Percentiles rank a stretch among this genome's conserved stretches.
Conservation (phyloP, 2,888 invertebrate species). For the Choristoneura rosaceana region DNA sequence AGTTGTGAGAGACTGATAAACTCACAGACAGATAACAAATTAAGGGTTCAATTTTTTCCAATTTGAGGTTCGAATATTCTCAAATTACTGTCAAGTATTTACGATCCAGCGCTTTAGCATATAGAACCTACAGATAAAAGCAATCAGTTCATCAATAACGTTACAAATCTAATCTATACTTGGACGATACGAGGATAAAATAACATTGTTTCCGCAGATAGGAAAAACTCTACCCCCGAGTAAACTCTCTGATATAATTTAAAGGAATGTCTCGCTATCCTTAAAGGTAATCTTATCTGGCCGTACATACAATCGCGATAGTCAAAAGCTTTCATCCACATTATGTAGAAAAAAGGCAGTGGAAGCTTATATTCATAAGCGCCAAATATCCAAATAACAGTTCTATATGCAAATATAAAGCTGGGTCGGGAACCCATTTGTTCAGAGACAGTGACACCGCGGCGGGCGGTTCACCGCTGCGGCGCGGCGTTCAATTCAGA, state of each 20-base stretch:
- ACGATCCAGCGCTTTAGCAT: background rate
- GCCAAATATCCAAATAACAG: constrained; percentile 37
- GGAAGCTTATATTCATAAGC: constrained; percentile 28
- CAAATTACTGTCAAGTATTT: background rate
- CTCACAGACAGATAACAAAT: too few relatives aligned
- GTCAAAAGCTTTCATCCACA: constrained; percentile 19
- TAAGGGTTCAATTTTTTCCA: too few relatives aligned
- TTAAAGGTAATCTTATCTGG: constrained; percentile 19
- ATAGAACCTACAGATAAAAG: constrained; percentile 2
- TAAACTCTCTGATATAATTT: constrained; percentile 4
- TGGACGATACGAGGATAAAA: background rate
- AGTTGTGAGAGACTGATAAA: too few relatives aligned
- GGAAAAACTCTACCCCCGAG: background rate
- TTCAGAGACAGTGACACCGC: constrained; percentile 23
- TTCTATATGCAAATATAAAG: constrained; percentile 38
- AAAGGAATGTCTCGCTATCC: constrained; percentile 8
- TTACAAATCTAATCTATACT: constrained; percentile 6
- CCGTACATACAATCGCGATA: constrained; percentile 6
- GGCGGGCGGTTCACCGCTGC: constrained; percentile 9
- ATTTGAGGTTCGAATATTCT: too few relatives aligned
- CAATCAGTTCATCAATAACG: background rate
- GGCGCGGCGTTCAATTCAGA: background rate
- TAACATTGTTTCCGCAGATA: constrained; percentile 1
- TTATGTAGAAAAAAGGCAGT: constrained; percentile 15
- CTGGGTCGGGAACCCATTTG: constrained; percentile 33